Evolutionary conservation across 2,797 vertebrate genomes (phyloP), one percentile per base, ranked within the genome.

Genomic region (Allobates femoralis): DNA sequence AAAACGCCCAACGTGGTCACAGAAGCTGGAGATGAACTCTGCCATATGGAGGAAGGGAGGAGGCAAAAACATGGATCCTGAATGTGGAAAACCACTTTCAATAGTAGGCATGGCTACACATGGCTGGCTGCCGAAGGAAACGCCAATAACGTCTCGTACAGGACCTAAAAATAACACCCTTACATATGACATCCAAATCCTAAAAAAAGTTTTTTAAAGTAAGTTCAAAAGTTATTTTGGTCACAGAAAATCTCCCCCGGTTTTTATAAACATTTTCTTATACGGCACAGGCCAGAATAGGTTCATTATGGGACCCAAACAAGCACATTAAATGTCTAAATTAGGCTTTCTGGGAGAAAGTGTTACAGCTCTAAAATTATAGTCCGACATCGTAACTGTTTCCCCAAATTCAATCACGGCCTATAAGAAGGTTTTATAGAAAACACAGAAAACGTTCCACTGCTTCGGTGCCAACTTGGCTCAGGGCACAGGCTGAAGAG

Each of bases 371-470:
- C 81, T 79, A 84, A 87, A 71, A 73, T 87, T 87, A 74, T 73
- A 77, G 66, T 73, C 50, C 74, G 37, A 73, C 28, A 53, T 84
- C 41, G 66, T 87, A 87, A 87, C 86, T 67, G 76, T 84, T 84
- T 80, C 76, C 81, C 75, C 75, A 73, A 83, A 84, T 84, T 81
- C 86, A 84, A 84, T 87, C 86, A 79, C 18, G 37, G 55, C 66
- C 75, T 79, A 87, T 87, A 84, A 83, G 86, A 78, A 83, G 21
- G 78, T 87, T 87, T 83, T 87, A 87, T 87, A 87, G 75, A 83
- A 87, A 83, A 79, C 74, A 79, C 64, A 62, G 85, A 60, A 87
- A 87, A 84, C 41, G 81, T 87, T 87, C 86, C 86, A 87, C 75
- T 87, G 37, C 81, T 51, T 41, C 6, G 51, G 64, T 69, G 81